phyloP scores from a whole-genome alignment of 2,113 vertebrate genomes.

The Saimiri boliviensis region DNA sequence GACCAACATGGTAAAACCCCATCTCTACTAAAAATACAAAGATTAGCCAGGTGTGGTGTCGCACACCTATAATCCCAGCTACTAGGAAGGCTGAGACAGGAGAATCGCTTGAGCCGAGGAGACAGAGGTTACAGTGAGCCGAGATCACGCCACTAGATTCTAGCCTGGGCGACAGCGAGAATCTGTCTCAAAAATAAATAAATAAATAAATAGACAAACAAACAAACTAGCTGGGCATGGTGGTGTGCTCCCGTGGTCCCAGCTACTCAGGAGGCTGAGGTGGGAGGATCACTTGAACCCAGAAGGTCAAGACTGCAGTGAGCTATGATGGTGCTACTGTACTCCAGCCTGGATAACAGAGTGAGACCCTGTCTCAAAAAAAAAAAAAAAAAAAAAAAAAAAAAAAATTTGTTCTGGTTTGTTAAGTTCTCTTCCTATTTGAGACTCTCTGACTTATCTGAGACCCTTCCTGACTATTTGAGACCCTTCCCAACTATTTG shows the following conservation, averaged over 20 bases:
- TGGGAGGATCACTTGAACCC: background rate
- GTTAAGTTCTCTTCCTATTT: background rate
- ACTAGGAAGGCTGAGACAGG: no score
- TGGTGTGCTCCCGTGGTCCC: background rate
- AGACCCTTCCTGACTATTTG: background rate
- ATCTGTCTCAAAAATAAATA: no score
- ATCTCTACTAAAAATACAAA: no score
- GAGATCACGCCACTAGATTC: no score
- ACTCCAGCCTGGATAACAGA: background rate
- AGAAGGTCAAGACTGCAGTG: background rate
- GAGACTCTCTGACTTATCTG: background rate
- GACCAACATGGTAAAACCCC: no score
- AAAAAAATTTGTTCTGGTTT: no score
- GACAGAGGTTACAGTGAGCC: no score
- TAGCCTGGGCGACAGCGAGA: no score
- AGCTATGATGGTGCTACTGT: background rate
- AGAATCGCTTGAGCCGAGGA: no score
- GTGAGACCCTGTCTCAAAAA: background rate
- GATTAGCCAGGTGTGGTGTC: no score
- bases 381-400: background rate
- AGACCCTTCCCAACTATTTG: background rate
- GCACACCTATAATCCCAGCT: no score
- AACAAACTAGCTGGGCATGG: background rate
- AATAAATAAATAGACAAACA: no score
- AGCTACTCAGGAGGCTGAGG: background rate